A percentile compares a stretch with the other conserved stretches of the same genome.
phyloP scores from a whole-genome alignment of 2,113 vertebrate genomes.

The Eurystomus gularis region DNA sequence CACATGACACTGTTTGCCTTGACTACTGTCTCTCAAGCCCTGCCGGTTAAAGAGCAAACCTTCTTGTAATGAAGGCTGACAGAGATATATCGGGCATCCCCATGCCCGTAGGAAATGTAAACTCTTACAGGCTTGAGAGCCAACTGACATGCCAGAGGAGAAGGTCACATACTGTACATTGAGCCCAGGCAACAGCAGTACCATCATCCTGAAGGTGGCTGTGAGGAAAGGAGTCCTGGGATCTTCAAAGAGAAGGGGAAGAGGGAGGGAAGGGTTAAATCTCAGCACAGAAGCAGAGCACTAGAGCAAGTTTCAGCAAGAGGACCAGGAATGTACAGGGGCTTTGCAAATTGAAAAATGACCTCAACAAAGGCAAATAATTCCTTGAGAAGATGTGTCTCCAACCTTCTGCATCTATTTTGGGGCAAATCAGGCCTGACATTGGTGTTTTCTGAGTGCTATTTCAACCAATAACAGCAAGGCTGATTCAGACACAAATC shows the following conservation, averaged over 20 bases:
- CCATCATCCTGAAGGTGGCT: not conserved
- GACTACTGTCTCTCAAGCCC: not conserved
- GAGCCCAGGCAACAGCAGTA: not conserved
- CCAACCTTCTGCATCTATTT: not conserved
- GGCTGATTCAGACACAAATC: not conserved
- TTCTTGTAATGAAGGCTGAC: not conserved
- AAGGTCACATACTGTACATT: slow-evolving; percentile 42
- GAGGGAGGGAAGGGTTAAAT: not conserved
- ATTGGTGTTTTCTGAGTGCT: not conserved
- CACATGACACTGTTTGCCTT: not conserved
- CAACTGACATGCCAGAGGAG: not conserved
- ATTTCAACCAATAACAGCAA: not conserved
- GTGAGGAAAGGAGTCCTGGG: not conserved
- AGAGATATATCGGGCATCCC: not conserved
- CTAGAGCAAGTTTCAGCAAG: not conserved
- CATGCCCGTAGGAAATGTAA: not conserved
- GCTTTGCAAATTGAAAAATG: not conserved
- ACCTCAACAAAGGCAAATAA: not conserved
- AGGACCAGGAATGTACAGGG: not conserved
- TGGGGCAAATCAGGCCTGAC: not conserved
- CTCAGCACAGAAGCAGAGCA: not conserved
- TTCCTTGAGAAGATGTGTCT: not conserved
- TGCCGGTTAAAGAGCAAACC: slow-evolving; percentile 6
- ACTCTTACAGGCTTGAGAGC: not conserved
- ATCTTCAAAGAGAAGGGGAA: not conserved